phyloP scores from a whole-genome alignment of 2,797 vertebrate species.

The Aldrovandia affinis region DNA sequence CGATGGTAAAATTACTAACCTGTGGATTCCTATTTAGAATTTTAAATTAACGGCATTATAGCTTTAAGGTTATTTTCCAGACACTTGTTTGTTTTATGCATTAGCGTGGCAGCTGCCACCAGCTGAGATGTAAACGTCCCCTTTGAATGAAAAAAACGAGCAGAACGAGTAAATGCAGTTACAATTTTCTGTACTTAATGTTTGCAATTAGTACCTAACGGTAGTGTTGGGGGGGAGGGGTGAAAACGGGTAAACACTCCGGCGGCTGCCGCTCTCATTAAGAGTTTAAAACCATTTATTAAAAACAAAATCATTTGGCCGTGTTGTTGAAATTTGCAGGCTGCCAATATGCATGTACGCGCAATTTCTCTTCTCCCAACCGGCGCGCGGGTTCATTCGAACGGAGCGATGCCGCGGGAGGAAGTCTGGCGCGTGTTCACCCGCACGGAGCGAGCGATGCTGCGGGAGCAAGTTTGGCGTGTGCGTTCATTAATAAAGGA shows the following conservation, averaged over 20 bases:
- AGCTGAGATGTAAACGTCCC: not conserved
- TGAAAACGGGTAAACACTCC: constrained; percentile 52
- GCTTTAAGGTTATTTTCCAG: constrained; percentile 45
- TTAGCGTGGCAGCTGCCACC: not conserved
- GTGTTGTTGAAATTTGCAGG: constrained; percentile 66
- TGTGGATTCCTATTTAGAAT: constrained; percentile 41
- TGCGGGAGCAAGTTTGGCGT: no score
- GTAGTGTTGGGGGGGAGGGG: not conserved
- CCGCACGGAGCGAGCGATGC: no score
- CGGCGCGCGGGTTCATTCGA: not conserved
- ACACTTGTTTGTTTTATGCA: not conserved
- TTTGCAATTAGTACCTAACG: not conserved
- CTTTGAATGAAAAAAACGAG: not conserved
- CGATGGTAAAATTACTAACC: constrained; percentile 31
- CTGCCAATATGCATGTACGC: constrained; percentile 70
- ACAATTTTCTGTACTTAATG: not conserved
- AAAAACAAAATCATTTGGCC: constrained; percentile 70
- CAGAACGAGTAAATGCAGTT: not conserved
- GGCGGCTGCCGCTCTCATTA: constrained; percentile 63
- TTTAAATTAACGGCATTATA: constrained; percentile 47
- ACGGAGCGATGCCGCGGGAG: not conserved
- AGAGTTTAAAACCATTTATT: constrained; percentile 70
- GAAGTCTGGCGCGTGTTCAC: no score
- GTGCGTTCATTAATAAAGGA: no score
- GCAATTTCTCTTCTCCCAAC: constrained; percentile 65